Percentiles rank a stretch among this genome's conserved stretches.
These are phyloP conservation scores for Schizothorax lantsangensis DNA, from an alignment of 2,797 vertebrate species.

Conservation along the genomic window DNA sequence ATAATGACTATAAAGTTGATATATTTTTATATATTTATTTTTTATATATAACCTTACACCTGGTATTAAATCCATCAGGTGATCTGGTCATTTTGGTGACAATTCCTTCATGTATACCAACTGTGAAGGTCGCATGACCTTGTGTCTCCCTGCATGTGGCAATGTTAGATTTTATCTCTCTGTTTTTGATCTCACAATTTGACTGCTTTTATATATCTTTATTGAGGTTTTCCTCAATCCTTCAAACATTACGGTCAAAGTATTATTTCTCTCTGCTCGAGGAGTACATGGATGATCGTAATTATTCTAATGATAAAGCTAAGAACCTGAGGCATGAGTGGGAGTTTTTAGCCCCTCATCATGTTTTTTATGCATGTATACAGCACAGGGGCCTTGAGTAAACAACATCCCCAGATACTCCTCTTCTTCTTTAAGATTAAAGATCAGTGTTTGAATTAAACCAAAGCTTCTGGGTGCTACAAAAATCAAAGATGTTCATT, in stretches of 20 bases:
- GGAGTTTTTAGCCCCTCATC: conserved; percentile 53
- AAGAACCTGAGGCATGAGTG: conserved; percentile 41
- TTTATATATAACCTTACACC: background rate
- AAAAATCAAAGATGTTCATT: conserved; percentile 17
- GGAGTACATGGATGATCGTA: conserved; percentile 40
- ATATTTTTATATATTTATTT: too few species aligned
- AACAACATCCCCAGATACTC: conserved; percentile 11
- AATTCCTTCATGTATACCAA: background rate
- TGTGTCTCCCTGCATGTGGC: background rate
- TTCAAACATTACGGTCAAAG: conserved; percentile 55
- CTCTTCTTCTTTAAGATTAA: conserved; percentile 15
- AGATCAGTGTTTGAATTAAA: background rate
- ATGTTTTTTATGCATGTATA: conserved; percentile 60
- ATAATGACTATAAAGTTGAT: too few species aligned
- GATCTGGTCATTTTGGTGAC: background rate
- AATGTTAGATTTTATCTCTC: background rate
- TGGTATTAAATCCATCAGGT: background rate
- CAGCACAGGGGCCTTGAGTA: conserved; percentile 50
- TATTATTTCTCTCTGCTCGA: conserved; percentile 69
- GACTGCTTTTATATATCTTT: background rate
- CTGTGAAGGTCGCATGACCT: background rate
- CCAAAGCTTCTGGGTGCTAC: conserved; percentile 6
- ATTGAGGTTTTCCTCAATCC: conserved; percentile 36
- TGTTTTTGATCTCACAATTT: background rate
- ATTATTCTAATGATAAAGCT: conserved; percentile 50